Conservation (phyloP, 2,113 vertebrate species). For the Passer domesticus region DNA sequence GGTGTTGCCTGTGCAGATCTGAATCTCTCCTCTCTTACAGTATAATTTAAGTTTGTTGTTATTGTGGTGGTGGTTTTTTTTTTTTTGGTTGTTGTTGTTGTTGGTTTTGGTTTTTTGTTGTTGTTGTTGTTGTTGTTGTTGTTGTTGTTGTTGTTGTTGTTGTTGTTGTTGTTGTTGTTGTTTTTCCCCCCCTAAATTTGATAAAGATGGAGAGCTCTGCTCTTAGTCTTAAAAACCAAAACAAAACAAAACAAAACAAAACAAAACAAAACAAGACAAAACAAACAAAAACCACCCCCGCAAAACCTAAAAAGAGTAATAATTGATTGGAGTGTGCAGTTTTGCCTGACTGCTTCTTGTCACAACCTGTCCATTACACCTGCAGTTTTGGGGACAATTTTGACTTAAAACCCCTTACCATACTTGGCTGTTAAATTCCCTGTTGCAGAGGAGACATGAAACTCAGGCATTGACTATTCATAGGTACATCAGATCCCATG, state of each 20-base stretch:
- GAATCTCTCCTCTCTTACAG: neutral
- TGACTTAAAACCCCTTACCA: neutral
- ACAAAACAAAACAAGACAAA: too few species aligned
- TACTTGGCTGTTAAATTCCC: neutral
- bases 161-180: neutral
- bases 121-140: neutral
- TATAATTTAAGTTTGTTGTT: neutral
- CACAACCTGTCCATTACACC: neutral
- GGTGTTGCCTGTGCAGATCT: neutral
- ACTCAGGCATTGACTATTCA: neutral
- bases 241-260: too few species aligned
- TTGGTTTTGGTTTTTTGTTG: too few species aligned
- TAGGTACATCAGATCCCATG: neutral
- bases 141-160: too few species aligned
- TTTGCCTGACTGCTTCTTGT: neutral
- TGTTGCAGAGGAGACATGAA: neutral
- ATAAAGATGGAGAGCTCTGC: neutral
- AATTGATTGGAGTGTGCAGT: neutral
- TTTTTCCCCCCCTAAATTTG: rapidly evolving
- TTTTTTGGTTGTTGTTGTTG: neutral
- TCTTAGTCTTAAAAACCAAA: neutral
- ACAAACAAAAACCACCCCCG: too few species aligned
- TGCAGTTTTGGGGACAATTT: neutral
- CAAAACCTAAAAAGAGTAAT: neutral
- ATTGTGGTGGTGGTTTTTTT: neutral